phyloP scores from a whole-genome alignment of 2,888 invertebrate genomes.

The Slavum lentiscoides region DNA sequence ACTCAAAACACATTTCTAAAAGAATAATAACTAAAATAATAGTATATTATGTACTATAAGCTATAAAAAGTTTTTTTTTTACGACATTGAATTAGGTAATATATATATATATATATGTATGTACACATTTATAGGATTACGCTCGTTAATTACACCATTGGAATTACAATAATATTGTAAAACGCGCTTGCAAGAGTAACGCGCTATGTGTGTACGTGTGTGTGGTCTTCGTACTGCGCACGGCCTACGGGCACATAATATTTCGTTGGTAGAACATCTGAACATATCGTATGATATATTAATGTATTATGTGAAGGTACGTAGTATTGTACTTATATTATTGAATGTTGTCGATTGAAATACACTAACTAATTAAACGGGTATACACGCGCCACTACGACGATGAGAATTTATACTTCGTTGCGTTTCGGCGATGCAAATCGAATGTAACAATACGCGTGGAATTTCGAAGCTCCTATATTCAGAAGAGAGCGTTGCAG shows the following conservation, averaged over 20 bases:
- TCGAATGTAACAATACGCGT: not conserved
- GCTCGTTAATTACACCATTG: conserved; percentile 10
- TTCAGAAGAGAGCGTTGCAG: not conserved
- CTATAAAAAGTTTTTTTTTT: too few relatives aligned
- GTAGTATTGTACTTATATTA: conserved; percentile 6
- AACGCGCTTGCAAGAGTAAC: not conserved
- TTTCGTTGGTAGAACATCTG: conserved; percentile 4
- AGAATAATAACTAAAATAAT: too few relatives aligned
- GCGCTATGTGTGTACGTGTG: conserved; percentile 27
- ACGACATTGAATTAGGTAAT: too few relatives aligned
- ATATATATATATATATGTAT: too few relatives aligned
- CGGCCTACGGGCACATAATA: conserved; percentile 13
- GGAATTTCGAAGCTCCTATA: conserved; percentile 20
- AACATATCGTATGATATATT: not conserved
- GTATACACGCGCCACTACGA: too few relatives aligned
- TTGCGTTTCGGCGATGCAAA: conserved; percentile 36
- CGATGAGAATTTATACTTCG: conserved; percentile 1
- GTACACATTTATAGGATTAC: not conserved
- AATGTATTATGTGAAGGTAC: not conserved
- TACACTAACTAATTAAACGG: conserved; percentile 23
- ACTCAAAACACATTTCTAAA: too few relatives aligned
- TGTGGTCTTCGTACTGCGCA: conserved; percentile 16
- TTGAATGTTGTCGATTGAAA: conserved; percentile 1
- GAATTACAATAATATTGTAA: not conserved
- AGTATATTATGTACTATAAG: too few relatives aligned